phyloP scores from a whole-genome alignment of 2,888 invertebrate genomes.

The Diachrysia chrysitis region DNA sequence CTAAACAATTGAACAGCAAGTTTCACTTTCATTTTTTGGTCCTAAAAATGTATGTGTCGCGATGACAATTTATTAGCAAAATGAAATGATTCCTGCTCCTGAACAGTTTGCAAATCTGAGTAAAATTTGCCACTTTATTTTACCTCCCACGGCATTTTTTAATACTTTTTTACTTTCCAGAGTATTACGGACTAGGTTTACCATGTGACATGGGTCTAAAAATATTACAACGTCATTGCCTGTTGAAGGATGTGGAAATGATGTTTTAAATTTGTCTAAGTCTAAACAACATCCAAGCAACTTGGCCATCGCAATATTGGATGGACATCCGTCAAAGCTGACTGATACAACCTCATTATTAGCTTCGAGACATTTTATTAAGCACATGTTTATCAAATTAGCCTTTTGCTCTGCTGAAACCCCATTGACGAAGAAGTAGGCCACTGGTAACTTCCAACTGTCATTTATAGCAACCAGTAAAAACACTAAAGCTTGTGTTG shows the following conservation, averaged over 20 bases:
- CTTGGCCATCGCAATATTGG: background rate
- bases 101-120: no score
- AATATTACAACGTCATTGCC: background rate
- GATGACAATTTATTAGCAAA: no score
- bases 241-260: background rate
- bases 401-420: background rate
- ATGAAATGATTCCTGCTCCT: no score
- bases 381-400: background rate
- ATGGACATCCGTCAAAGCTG: background rate
- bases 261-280: background rate
- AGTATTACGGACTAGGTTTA: background rate
- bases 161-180: background rate
- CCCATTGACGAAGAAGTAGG: constrained; percentile 16
- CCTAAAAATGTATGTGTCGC: no score
- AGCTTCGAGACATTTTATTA: background rate
- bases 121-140: no score
- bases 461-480: constrained; percentile 16
- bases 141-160: no score
- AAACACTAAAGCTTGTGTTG: constrained; percentile 10
- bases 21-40: no score
- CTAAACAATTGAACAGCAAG: no score
- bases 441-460: constrained; percentile 14
- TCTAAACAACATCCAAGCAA: background rate
- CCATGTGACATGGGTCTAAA: background rate
- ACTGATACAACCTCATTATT: background rate